A percentile compares a stretch with the other conserved stretches of the same genome.
Evolutionary conservation across 2,113 vertebrate genomes (phyloP).

Genomic region (Paracanthobrama guichenoti): DNA sequence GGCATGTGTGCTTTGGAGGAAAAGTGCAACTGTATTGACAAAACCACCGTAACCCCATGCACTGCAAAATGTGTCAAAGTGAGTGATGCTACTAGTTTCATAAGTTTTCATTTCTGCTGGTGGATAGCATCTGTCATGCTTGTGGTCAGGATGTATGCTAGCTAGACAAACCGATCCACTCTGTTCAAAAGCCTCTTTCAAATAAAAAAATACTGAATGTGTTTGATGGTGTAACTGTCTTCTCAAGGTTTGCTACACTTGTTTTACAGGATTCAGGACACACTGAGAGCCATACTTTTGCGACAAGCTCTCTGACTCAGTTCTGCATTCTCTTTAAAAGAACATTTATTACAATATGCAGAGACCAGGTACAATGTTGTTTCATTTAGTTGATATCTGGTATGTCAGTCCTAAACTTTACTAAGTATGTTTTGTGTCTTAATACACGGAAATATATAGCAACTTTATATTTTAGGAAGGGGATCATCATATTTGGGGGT

Average conservation of each 20-base stretch:
- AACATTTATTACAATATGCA: slow-evolving; percentile 89
- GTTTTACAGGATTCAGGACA: slow-evolving; percentile 79
- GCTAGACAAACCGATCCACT: background rate
- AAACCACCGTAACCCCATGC: slow-evolving; percentile 70
- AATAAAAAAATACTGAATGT: background rate
- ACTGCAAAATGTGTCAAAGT: slow-evolving; percentile 78
- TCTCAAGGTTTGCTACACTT: background rate
- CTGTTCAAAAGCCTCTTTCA: background rate
- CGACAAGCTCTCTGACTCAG: slow-evolving; percentile 91
- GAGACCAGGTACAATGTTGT: slow-evolving; percentile 84
- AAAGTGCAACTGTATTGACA: slow-evolving; percentile 86
- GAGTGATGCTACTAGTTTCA: slow-evolving; percentile 62
- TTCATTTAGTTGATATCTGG: background rate
- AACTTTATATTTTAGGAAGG: background rate
- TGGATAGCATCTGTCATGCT: background rate
- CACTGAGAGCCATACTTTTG: slow-evolving; percentile 91
- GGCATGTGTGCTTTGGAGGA: slow-evolving; percentile 86
- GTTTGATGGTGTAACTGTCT: background rate
- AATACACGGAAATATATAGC: background rate
- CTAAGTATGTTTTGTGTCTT: background rate
- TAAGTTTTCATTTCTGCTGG: too few relatives aligned
- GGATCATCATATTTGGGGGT: background rate
- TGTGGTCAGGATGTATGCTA: background rate
- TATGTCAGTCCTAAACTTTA: background rate
- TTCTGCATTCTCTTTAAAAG: slow-evolving; percentile 97